phyloP scores from a whole-genome alignment of 1,140 invertebrate genomes.

The Neoseiulus cucumeris region DNA sequence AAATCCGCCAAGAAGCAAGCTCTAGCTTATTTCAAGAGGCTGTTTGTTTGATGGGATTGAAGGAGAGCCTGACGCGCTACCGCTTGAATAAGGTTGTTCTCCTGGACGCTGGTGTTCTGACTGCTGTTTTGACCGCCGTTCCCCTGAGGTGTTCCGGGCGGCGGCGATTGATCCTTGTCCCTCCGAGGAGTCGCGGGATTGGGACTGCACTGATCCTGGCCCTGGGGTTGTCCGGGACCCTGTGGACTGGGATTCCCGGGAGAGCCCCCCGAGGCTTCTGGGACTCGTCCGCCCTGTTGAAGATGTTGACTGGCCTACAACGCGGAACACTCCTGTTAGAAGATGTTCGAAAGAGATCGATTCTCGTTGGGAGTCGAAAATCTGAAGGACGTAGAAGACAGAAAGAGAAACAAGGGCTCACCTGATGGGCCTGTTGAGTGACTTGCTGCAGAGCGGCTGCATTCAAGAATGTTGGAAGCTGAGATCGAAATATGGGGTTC shows the following conservation, averaged over 20 bases:
- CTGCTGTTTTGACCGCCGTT: slow-evolving; percentile 3
- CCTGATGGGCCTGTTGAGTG: slow-evolving; percentile 10
- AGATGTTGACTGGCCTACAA: slow-evolving; percentile 6
- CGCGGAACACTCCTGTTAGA: too few relatives aligned
- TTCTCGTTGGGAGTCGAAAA: too few relatives aligned
- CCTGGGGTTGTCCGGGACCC: neutral
- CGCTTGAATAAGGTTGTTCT: slow-evolving; percentile 11
- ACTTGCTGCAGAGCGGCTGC: slow-evolving; percentile 10
- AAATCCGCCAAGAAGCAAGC: slow-evolving; percentile 5
- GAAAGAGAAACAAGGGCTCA: neutral
- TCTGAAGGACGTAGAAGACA: too few relatives aligned
- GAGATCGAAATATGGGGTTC: slow-evolving; percentile 8
- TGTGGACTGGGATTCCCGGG: slow-evolving; percentile 8
- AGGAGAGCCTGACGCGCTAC: slow-evolving; percentile 3
- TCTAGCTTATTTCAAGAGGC: slow-evolving; percentile 11
- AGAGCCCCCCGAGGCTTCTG: slow-evolving; percentile 3
- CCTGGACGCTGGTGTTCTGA: neutral
- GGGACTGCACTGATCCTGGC: slow-evolving; percentile 9
- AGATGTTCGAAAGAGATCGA: too few relatives aligned
- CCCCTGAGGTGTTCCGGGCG: slow-evolving; percentile 3
- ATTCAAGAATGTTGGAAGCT: slow-evolving; percentile 11
- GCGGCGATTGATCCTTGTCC: slow-evolving; percentile 7
- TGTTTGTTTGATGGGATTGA: slow-evolving; percentile 6
- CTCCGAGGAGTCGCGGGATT: slow-evolving; percentile 10
- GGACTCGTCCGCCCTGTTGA: slow-evolving; percentile 9